Evolutionary conservation across 30 jellyfish, hydroid and myxozoan genomes (phyloP), one percentile per base, ranked within the genome.

Genomic region (Aurelia sp.): DNA sequence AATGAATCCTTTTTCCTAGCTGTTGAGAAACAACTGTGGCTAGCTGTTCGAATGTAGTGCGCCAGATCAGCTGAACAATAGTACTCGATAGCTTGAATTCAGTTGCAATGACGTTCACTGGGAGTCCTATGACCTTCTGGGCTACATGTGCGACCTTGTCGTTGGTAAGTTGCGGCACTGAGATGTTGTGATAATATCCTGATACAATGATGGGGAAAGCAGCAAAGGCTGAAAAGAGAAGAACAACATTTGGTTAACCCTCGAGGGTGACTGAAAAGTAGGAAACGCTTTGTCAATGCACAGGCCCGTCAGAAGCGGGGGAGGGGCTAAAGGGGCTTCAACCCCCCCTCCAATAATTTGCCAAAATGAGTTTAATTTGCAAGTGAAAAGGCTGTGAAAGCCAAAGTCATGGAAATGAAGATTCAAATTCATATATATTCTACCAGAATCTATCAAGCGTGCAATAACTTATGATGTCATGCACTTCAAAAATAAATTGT

Each of bases 131-230:
- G 16, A 70, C 58, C 0, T 11, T 33, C 20, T 52, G 71, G 13
- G 73, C 74, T 13, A 20, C 40, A 4, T 50, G 27, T 2, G 71
- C 2, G 19, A 78, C 72, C 17, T 33, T 64, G 31, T 1, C 21
- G 2, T 27, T 5, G 58, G 47, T 48, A 5, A 78, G 31, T 0
- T 35, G 41, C 20, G 73, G 13, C 47, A 69, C 73, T 13, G 72
- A 0, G 5, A 62, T 15, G 33, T 78, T 74, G 38, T 78, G 31
- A 52, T 62, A 50, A 41, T 12, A 78, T 3, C 72, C 89, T 18
- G 89, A 72, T 0, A 51, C 89, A 8, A 78, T 55, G 40, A 78
- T 55, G 19, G 89, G 89, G 52, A 78, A 15, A 20, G 31, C 50
- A 8, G 89, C 68, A 31, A 61, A 78, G 6, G 44, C 89, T 78